Evolutionary conservation across 2,888 invertebrate genomes (phyloP).

Genomic region (Plutella xylostella): DNA sequence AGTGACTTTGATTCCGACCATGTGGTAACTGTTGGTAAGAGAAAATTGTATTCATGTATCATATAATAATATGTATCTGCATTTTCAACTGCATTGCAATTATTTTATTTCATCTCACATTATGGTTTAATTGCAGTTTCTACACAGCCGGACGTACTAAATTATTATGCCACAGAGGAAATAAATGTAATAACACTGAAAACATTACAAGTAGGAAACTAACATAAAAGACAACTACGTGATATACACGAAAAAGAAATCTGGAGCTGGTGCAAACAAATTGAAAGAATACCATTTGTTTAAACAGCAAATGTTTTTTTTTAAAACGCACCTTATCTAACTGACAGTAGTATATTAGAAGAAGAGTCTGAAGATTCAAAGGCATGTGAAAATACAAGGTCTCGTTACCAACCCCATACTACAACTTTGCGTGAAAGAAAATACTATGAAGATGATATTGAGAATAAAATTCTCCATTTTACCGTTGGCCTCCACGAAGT

Average conservation of each 20-base stretch:
- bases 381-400: neutral
- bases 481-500: constrained; percentile 19
- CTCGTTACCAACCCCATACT: neutral
- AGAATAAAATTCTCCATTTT: too few relatives aligned
- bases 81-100: too few relatives aligned
- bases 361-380: neutral
- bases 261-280: neutral
- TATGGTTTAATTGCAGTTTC: too few relatives aligned
- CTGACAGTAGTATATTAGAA: constrained; percentile 1
- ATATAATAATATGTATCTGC: too few relatives aligned
- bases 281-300: neutral
- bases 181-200: neutral
- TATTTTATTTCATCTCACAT: too few relatives aligned
- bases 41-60: too few relatives aligned
- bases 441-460: neutral
- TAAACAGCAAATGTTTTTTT: neutral
- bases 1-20: too few relatives aligned
- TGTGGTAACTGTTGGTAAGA: too few relatives aligned
- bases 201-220: neutral
- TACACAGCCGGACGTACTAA: too few relatives aligned
- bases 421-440: neutral
- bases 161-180: too few relatives aligned
- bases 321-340: neutral
- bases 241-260: neutral
- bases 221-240: neutral